Evolutionary conservation across 2,797 vertebrate species (phyloP), one percentile per base, ranked within the genome.

Genomic region (Chelonia mydas): DNA sequence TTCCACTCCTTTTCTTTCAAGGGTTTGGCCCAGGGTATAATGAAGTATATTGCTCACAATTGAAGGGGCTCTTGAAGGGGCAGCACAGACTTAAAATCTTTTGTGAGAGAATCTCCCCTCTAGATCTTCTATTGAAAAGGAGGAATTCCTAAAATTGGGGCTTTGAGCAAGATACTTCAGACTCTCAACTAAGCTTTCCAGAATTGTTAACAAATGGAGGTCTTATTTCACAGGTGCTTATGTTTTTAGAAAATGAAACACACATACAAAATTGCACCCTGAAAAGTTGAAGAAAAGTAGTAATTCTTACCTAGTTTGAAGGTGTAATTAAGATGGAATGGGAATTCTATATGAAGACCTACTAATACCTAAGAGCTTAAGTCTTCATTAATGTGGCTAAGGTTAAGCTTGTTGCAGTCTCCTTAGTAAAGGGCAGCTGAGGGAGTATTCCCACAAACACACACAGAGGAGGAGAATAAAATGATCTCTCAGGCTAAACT

Each of bases 331-430:
- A 72, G n/a, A 21, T 12, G 37, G 79, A 51, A 15, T 41, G 19
- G 86, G 54, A 74, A 76, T 37, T 86, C 93, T 31, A n/a, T 82
- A 1, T 47, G 28, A 31, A 68, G 31, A 10, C 74, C 87, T 88
- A 6, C 0, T 0, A 65, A 49, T 88, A 47, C 55, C 1, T 23
- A 82, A 37, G 65, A 8, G 15, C 33, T 72, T 55, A 23, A 37
- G 61, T 72, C 50, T 15, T 37, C 51, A 25, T 45, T 59, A 33
- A 84, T 53, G 65, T 37, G 17, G 16, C n/a, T 65, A 10, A 8
- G 41, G 76, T 72, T 76, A 88, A 95, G 74, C 74, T 85, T 89
- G 80, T 81, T 95, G 61, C 86, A 54, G 45, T 47, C 78, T 92
- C 85, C 23, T 59, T 86, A 92, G 95, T 81, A 82, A 77, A 57